Evolutionary conservation across 2,113 vertebrate genomes (phyloP).

Genomic region (Phaethornis superciliosus): DNA sequence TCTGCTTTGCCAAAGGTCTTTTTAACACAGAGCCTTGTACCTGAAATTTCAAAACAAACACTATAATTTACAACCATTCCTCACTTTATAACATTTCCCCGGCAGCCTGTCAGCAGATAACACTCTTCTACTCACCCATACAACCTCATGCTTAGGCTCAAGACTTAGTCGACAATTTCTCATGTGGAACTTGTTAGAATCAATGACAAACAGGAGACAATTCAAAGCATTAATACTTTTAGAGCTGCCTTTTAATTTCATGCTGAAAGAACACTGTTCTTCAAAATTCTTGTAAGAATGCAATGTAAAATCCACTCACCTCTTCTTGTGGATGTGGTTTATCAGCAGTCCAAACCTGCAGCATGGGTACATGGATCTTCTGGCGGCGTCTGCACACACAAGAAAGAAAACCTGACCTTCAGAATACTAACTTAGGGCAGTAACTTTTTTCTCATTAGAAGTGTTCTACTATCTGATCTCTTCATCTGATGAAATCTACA

Average conservation of each 20-base stretch:
- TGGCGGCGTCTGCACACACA: constrained; percentile 83
- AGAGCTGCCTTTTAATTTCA: not conserved
- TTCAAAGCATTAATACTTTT: not conserved
- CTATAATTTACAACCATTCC: not conserved
- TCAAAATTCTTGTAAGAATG: not conserved
- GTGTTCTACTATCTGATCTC: not conserved
- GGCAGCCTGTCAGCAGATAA: not conserved
- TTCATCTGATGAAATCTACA: not conserved
- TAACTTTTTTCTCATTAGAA: not conserved
- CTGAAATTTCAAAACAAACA: not conserved
- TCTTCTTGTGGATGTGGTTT: constrained; percentile 98
- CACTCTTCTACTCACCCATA: not conserved
- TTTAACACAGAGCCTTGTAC: not conserved
- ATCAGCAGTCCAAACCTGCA: constrained; percentile 96
- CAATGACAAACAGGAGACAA: not conserved
- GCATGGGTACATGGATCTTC: constrained; percentile 92
- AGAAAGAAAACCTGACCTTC: not conserved
- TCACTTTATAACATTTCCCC: not conserved
- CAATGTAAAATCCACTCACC: constrained; percentile 70
- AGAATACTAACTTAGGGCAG: not conserved
- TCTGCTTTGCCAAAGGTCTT: not conserved
- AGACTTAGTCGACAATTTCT: not conserved
- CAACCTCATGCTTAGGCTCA: not conserved
- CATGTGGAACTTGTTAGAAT: not conserved
- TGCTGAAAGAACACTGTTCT: not conserved